phyloP scores from a whole-genome alignment of 2,888 invertebrate species.

The Andrena minutula region DNA sequence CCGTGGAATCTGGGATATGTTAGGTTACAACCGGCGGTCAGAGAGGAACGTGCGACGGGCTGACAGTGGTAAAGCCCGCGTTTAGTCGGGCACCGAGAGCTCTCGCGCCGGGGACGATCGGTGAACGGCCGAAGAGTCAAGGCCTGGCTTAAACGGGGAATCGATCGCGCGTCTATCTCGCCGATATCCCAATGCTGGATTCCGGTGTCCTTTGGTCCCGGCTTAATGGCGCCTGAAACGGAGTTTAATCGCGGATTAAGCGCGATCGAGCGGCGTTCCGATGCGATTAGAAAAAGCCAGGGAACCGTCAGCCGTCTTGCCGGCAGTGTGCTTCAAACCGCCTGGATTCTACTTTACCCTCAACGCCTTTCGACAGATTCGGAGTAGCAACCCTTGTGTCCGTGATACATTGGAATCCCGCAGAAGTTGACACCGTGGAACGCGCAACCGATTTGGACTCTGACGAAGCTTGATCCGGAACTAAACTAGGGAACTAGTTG shows the following conservation, averaged over 20 bases:
- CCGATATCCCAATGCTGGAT: slow-evolving; percentile 75
- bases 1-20: slow-evolving; percentile 47
- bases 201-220: slow-evolving; percentile 80
- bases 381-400: too few relatives aligned
- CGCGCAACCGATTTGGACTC: too few relatives aligned
- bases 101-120: slow-evolving; percentile 58
- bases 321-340: background rate
- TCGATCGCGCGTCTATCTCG: slow-evolving; percentile 79
- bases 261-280: slow-evolving; percentile 69
- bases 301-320: slow-evolving; percentile 6
- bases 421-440: too few relatives aligned
- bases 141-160: slow-evolving; percentile 79
- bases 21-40: slow-evolving; percentile 37
- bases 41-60: slow-evolving; percentile 49
- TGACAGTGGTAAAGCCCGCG: slow-evolving; percentile 73
- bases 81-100: slow-evolving; percentile 66
- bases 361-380: too few relatives aligned
- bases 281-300: slow-evolving; percentile 72
- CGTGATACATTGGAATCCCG: too few relatives aligned
- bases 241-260: slow-evolving; percentile 83
- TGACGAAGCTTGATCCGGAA: too few relatives aligned
- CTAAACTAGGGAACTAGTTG: too few relatives aligned
- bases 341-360: too few relatives aligned
- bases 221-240: slow-evolving; percentile 82
- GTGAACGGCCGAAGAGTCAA: slow-evolving; percentile 76